Conservation (phyloP, 1,140 invertebrate genomes). For the Tribolium castaneum region DNA sequence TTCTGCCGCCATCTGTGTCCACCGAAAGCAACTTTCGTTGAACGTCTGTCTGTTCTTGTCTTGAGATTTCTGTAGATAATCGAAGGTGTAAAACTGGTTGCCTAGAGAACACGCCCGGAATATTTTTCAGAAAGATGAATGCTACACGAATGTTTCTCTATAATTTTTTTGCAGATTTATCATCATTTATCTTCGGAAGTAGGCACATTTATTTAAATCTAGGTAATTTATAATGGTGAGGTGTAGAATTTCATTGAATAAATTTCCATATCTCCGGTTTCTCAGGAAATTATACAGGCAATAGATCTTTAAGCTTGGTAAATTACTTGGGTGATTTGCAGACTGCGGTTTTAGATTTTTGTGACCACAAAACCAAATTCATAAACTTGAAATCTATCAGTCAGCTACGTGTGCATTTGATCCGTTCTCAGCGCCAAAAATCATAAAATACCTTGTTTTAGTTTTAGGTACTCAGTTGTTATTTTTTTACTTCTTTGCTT, state of each 20-base stretch:
- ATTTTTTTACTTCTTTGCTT: too few species aligned
- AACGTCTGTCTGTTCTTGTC: background rate
- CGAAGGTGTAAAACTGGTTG: slow-evolving; percentile 6
- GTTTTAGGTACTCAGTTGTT: too few species aligned
- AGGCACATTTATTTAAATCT: background rate
- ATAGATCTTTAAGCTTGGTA: slow-evolving; percentile 5
- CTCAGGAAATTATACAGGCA: slow-evolving; percentile 11
- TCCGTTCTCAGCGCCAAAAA: too few species aligned
- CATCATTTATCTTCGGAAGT: background rate
- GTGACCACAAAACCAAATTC: background rate
- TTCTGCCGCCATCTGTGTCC: slow-evolving; percentile 5
- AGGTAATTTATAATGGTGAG: background rate
- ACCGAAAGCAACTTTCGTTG: background rate
- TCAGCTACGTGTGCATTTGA: background rate
- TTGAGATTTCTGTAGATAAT: slow-evolving; percentile 18
- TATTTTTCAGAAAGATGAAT: background rate
- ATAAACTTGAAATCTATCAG: background rate
- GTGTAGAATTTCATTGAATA: slow-evolving; percentile 22
- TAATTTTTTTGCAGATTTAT: slow-evolving; percentile 5
- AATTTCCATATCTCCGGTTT: slow-evolving; percentile 24
- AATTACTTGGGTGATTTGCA: background rate
- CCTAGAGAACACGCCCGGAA: background rate
- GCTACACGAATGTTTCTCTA: background rate
- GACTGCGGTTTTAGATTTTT: slow-evolving; percentile 11
- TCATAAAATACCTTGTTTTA: too few species aligned